These are phyloP conservation scores for Buathra laborator DNA, from an alignment of 2,888 invertebrate species.

Conservation along the genomic window DNA sequence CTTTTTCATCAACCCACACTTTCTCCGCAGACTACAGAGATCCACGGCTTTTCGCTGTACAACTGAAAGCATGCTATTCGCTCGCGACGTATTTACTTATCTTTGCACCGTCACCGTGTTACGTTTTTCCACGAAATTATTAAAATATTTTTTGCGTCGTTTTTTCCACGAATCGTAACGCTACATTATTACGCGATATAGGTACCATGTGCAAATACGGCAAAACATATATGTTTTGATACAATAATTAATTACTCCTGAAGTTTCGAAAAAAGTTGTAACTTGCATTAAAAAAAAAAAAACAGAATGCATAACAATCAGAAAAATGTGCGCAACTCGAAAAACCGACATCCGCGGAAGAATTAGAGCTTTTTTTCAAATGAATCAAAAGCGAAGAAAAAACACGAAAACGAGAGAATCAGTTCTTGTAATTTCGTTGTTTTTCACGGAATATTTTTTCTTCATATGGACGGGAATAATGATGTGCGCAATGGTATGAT, in stretches of 20 bases:
- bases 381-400: no score
- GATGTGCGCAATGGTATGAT: not conserved
- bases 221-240: not conserved
- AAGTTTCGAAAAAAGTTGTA: no score
- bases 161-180: not conserved
- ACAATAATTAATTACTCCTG: not conserved
- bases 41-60: not conserved
- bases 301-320: no score
- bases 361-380: no score
- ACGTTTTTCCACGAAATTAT: not conserved
- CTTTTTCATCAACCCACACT: slow-evolving; percentile 56
- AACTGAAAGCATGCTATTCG: not conserved
- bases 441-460: no score
- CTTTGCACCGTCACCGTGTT: not conserved
- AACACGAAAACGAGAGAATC: no score
- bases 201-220: no score
- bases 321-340: no score
- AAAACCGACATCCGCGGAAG: no score
- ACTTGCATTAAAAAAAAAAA: no score
- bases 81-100: slow-evolving; percentile 3
- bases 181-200: not conserved
- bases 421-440: no score
- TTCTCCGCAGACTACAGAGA: not conserved
- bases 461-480: not conserved
- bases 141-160: not conserved